Evolutionary conservation across 2,888 invertebrate genomes (phyloP), one percentile per base, ranked within the genome.

Genomic region (Subacronicta megacephala): DNA sequence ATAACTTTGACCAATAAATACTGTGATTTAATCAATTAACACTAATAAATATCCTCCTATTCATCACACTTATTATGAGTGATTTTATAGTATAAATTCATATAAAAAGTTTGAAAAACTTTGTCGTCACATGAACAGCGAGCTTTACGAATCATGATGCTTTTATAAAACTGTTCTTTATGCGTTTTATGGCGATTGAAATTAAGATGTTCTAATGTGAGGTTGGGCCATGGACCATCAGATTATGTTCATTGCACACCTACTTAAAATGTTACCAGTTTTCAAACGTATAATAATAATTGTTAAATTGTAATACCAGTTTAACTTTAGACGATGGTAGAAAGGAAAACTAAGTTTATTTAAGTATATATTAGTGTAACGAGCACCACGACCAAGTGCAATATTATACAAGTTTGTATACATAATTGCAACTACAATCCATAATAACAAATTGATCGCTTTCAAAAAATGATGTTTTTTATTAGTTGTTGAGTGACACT

Each of bases 141-240:
- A 10, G 72, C 86, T 47, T 86, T 85, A 86, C 44, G 18, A 46
- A 52, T 44, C 69, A 65, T 70, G 77, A 78, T 79, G 84, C 77
- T 81, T 85, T 85, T 84, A 85, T 88, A 87, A 90, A 87, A 82
- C 84, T 81, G 83, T 87, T 88, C 87, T 89, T 90, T 90, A 90
- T 88, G 88, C 80, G 72, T 88, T 88, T 88, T 87, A 88, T 85
- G 84, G 85, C 84, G 89, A 90, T 90, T 89, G 89, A 90, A 90
- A 92, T 91, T 88, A 90, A 92, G 90, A 90, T 86, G 87, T 90
- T 88, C 83, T 84, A 87, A 88, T 85, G 84, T 86, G 85, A 84
- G 80, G 82, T 81, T 81, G 55, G 36, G 57, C 43, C 49, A 38
- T 29, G 47, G 49, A 26, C 67, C 66, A 50, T 53, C 66, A 42